Base-by-base conservation (phyloP, 2,888 invertebrate species). In the Actias luna region DNA sequence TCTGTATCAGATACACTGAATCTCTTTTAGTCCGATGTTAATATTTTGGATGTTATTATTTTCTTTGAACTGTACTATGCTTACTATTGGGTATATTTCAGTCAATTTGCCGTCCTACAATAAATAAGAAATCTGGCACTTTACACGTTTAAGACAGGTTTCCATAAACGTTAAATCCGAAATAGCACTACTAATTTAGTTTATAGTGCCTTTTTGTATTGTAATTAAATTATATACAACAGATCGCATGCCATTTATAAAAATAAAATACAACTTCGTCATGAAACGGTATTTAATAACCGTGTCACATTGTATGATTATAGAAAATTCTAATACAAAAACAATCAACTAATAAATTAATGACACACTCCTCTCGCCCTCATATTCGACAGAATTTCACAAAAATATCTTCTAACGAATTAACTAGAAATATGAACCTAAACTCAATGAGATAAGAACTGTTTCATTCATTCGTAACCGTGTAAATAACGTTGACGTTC, bases 301-400 rank as follows among this genome's bases (percentile, higher is more conserved):
- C 22, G 46, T 50, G 22, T 22, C 46, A 50, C 22, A 12, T 4
- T 50, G 12, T 50, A 50, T 50, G 25, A 29, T 60, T 63, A 59
- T 39, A 12, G 36, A 29, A 59, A 58, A 58, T 25, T 59, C 36
- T 55, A 67, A 63, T 65, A 66, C 46, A 39, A 65, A 79, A 80
- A 76, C 78, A 79, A 80, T 80, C 74, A 74, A 65, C 79, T 82
- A 82, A 84, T 82, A 79, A 79, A 78, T 74, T 79, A 84, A 84
- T 81, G 73, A 79, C 74, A 76, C 71, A 74, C 72, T 70, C 68
- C 74, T 76, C 71, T 72, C 72, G 65, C 79, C 80, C 78, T 65
- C 60, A 67, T 59, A 60, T 65, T 60, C 55, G 35, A 58, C 59
- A 58, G 52, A 59, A 58, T 42, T 27, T 29, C 7, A 50, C 25